These are phyloP conservation scores for Drosophila athabasca DNA, from an alignment of 1,140 invertebrate species.

Conservation along the genomic window DNA sequence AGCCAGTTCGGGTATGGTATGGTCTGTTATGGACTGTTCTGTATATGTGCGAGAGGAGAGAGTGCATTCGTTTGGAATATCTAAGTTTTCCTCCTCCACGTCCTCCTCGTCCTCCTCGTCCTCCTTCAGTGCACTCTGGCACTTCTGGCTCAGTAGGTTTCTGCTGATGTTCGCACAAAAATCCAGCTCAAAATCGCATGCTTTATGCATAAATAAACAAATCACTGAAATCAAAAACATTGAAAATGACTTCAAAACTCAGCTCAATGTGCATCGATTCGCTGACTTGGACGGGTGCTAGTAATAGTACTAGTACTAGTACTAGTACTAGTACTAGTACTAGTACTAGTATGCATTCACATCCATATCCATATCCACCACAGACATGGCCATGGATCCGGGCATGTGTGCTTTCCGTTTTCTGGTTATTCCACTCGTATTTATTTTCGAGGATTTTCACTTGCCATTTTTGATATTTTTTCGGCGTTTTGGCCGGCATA, in stretches of 20 bases:
- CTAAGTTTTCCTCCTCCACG: constrained; percentile 63
- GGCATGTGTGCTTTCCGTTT: constrained; percentile 40
- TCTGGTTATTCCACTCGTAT: constrained; percentile 15
- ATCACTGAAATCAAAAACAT: constrained; percentile 82
- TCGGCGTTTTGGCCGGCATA: too few species aligned
- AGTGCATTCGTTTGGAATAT: constrained; percentile 78
- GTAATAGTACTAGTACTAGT: neutral
- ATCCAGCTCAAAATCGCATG: constrained; percentile 71
- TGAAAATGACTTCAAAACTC: constrained; percentile 77
- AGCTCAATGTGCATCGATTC: constrained; percentile 64
- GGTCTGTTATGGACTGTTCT: neutral
- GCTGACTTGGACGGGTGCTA: constrained; percentile 9
- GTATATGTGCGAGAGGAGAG: constrained; percentile 21
- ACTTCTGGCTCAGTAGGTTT: constrained; percentile 48
- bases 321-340: too few species aligned
- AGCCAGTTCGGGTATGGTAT: neutral
- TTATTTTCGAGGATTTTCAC: constrained; percentile 27
- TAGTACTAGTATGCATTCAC: neutral
- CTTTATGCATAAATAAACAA: constrained; percentile 82
- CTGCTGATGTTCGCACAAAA: constrained; percentile 72
- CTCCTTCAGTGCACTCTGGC: neutral
- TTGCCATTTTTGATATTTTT: constrained; percentile 14
- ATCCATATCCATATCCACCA: constrained; percentile 22
- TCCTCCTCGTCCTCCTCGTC: constrained; percentile 1
- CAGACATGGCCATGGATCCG: neutral